A percentile compares a stretch with the other conserved stretches of the same genome.
Conservation (phyloP, 64 coral and sea anemone genomes). For the Exaiptasia diaphana region DNA sequence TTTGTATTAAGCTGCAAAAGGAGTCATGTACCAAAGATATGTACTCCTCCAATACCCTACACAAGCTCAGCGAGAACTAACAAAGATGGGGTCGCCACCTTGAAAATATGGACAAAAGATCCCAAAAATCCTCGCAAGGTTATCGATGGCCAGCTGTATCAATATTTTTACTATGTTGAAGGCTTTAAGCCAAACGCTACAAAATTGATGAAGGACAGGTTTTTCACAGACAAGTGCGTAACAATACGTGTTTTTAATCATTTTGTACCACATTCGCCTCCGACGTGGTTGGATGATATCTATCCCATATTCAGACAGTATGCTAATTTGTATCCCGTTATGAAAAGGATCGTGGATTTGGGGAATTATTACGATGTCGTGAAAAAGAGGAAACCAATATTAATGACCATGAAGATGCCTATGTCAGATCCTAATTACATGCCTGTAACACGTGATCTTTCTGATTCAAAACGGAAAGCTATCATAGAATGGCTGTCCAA, state of each 20-base stretch:
- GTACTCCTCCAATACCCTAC: not conserved
- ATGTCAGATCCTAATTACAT: no score
- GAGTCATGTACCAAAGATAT: not conserved
- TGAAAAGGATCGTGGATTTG: no score
- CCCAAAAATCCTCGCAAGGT: not conserved
- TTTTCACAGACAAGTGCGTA: no score
- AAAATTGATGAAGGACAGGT: no score
- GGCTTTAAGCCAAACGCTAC: not conserved
- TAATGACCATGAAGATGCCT: no score
- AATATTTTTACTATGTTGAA: not conserved
- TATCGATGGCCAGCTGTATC: constrained; percentile 45
- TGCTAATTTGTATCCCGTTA: not conserved
- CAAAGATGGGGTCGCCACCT: not conserved
- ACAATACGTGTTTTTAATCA: not conserved
- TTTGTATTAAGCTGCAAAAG: not conserved
- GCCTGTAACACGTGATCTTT: no score
- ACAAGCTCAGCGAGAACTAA: not conserved
- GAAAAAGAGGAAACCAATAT: no score
- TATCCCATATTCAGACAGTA: constrained; percentile 31
- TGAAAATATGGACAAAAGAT: not conserved
- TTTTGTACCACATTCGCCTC: no score
- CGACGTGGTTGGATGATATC: no score
- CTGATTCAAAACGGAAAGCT: no score
- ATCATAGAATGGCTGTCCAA: no score
- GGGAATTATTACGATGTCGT: no score